phyloP scores from a whole-genome alignment of 2,888 invertebrate genomes.

The Tetheella fluctuosa region DNA sequence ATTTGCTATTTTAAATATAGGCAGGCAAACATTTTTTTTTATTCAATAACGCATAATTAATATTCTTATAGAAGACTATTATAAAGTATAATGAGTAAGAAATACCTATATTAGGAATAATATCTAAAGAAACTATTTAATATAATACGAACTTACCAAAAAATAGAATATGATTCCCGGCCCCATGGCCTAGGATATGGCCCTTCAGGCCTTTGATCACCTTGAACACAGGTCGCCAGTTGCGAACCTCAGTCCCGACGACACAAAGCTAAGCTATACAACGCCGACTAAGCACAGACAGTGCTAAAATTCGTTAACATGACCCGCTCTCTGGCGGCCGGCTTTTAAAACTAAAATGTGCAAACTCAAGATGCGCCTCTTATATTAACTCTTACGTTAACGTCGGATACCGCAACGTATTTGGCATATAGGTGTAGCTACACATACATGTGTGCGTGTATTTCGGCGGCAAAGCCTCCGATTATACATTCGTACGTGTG shows the following conservation, averaged over 20 bases:
- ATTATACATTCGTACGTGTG: slow-evolving; percentile 36
- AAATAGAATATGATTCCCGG: slow-evolving; percentile 70
- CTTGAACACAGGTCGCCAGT: slow-evolving; percentile 34
- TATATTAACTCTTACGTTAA: slow-evolving; percentile 83
- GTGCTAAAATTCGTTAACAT: slow-evolving; percentile 72
- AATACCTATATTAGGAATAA: background rate
- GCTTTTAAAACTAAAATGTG: slow-evolving; percentile 81
- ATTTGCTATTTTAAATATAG: no score
- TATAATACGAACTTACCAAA: slow-evolving; percentile 64
- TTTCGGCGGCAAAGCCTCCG: slow-evolving; percentile 66
- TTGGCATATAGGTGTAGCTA: slow-evolving; percentile 69
- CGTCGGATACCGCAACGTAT: slow-evolving; percentile 80
- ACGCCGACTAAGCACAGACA: slow-evolving; percentile 56
- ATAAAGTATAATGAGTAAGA: background rate
- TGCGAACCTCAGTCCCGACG: slow-evolving; percentile 48
- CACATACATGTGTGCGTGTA: slow-evolving; percentile 63
- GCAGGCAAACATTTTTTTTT: no score
- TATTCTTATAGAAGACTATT: no score
- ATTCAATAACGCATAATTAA: no score
- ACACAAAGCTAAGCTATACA: slow-evolving; percentile 58
- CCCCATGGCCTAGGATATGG: slow-evolving; percentile 76
- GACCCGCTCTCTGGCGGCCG: slow-evolving; percentile 75
- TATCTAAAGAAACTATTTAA: background rate
- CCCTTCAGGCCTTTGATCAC: slow-evolving; percentile 57
- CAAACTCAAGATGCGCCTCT: slow-evolving; percentile 83